A percentile compares a stretch with the other conserved stretches of the same genome.
These are phyloP conservation scores for Sebastes melanostomus DNA, from an alignment of 2,797 vertebrate species.

Conservation along the genomic window DNA sequence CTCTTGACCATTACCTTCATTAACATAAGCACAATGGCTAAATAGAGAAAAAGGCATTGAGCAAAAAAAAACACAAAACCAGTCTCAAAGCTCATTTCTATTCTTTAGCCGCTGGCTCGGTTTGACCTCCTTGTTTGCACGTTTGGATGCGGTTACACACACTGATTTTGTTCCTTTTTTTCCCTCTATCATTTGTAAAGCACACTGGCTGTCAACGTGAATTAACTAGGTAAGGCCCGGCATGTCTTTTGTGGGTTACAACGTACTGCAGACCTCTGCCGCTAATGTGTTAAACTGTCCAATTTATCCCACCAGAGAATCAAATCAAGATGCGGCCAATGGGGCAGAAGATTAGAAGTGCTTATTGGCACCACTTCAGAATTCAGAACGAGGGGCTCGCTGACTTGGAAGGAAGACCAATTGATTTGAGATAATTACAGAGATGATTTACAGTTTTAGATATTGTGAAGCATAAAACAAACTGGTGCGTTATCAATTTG, in stretches of 20 bases:
- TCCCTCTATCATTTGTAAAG: not conserved
- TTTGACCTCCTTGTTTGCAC: constrained; percentile 17
- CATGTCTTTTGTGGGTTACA: not conserved
- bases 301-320: not conserved
- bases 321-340: constrained; percentile 12
- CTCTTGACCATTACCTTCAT: constrained; percentile 53
- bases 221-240: not conserved
- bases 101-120: constrained; percentile 14
- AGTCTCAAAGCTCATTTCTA: constrained; percentile 21
- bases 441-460: not conserved
- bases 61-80: constrained; percentile 39
- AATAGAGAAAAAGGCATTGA: constrained; percentile 25
- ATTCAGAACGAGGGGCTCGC: not conserved
- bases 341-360: constrained; percentile 4
- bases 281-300: not conserved
- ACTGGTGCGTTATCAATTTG: not conserved
- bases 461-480: not conserved
- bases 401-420: not conserved
- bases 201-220: not conserved
- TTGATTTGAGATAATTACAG: constrained; percentile 7
- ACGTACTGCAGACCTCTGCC: not conserved
- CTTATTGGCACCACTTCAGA: constrained; percentile 13
- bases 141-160: not conserved
- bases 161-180: not conserved
- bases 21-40: constrained; percentile 76